Conservation (phyloP, 1,140 invertebrate species). For the Euglossa dilemma region DNA sequence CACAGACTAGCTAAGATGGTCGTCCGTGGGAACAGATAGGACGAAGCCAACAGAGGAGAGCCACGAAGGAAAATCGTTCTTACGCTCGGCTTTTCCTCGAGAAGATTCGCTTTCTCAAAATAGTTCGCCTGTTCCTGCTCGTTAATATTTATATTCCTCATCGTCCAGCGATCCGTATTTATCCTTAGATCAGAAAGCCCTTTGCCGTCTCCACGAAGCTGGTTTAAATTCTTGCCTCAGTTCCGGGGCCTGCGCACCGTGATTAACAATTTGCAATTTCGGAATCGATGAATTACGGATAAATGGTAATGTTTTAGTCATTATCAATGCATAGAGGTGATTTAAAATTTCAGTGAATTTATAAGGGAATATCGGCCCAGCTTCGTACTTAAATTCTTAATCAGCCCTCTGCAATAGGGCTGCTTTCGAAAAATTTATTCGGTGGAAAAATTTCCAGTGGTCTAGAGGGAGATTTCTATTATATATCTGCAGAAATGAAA, state of each 20-base stretch:
- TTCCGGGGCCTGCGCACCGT: too few species aligned
- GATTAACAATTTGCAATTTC: neutral
- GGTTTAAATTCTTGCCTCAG: neutral
- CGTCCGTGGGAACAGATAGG: constrained; percentile 54
- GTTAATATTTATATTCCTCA: constrained; percentile 48
- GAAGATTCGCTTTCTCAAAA: constrained; percentile 35
- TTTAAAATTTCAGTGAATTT: neutral
- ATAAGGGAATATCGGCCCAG: neutral
- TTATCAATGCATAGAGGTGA: neutral
- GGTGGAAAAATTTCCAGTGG: too few species aligned
- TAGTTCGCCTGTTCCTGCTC: constrained; percentile 6
- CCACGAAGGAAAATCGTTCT: constrained; percentile 61
- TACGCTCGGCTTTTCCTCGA: constrained; percentile 47
- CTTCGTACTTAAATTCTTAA: neutral
- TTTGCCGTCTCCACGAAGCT: neutral
- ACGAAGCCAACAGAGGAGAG: constrained; percentile 31
- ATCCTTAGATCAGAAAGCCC: neutral
- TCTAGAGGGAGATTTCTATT: too few species aligned
- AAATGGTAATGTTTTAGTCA: neutral
- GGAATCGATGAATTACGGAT: neutral
- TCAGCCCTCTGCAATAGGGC: too few species aligned
- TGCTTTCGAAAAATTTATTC: too few species aligned
- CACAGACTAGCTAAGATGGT: constrained; percentile 60
- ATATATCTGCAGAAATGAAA: too few species aligned
- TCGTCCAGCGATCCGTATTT: constrained; percentile 23